Evolutionary conservation across 1,140 invertebrate genomes (phyloP).

Genomic region (Cydia fagiglandana): DNA sequence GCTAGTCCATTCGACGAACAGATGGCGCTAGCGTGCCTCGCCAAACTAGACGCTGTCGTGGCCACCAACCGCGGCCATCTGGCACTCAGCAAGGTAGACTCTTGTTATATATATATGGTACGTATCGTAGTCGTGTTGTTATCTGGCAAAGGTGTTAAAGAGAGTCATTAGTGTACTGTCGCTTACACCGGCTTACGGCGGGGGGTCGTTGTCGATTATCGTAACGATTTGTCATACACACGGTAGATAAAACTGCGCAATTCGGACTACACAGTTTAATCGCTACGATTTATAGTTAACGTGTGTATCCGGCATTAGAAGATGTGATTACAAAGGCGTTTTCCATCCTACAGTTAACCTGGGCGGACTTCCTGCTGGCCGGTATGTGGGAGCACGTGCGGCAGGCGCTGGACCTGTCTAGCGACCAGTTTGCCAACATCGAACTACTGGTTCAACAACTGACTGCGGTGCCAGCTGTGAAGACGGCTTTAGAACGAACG

Average conservation of each 20-base stretch:
- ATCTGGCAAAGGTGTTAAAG: too few species aligned
- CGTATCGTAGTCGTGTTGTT: too few species aligned
- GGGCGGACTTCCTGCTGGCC: conserved; percentile 26
- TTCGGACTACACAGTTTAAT: too few species aligned
- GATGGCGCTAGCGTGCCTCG: conserved; percentile 1
- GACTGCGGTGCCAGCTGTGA: background rate
- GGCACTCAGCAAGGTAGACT: conserved; percentile 12
- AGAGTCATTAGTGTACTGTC: too few species aligned
- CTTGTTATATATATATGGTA: too few species aligned
- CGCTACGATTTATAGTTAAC: too few species aligned
- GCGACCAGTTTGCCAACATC: background rate
- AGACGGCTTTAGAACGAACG: background rate
- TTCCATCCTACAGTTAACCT: conserved; percentile 21
- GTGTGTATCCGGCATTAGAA: too few species aligned
- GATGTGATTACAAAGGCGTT: background rate
- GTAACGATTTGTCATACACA: too few species aligned
- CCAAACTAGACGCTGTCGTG: conserved; percentile 15
- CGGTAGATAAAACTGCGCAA: too few species aligned
- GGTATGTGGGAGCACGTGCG: conserved; percentile 18
- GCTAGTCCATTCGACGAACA: background rate
- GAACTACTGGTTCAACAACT: background rate
- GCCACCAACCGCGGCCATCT: conserved; percentile 24
- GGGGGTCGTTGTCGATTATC: too few species aligned
- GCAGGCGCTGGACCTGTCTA: background rate
- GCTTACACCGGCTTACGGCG: too few species aligned